Evolutionary conservation across 2,113 vertebrate genomes (phyloP).

Genomic region (Onychorhynchus coronatus): DNA sequence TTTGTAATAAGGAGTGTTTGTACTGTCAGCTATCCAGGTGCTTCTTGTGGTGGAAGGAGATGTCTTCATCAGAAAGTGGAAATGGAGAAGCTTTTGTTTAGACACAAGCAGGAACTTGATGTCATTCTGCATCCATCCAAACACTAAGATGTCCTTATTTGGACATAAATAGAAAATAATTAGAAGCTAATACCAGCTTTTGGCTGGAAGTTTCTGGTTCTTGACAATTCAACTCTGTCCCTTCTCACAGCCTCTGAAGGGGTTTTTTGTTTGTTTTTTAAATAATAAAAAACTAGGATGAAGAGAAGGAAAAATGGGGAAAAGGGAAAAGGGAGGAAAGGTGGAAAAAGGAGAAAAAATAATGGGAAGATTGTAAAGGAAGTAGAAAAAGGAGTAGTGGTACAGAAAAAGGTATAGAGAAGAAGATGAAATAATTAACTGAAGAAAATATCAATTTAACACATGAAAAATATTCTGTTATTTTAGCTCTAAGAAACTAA

Average conservation of each 20-base stretch:
- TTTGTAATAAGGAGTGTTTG: not conserved
- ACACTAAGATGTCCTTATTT: not conserved
- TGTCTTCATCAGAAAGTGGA: not conserved
- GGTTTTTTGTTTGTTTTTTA: not conserved
- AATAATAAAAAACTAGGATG: not conserved
- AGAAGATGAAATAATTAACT: not conserved
- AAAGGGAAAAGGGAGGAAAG: not conserved
- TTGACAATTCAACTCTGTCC: not conserved
- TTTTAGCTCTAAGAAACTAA: not conserved
- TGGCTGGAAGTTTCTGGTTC: not conserved
- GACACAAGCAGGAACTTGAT: not conserved
- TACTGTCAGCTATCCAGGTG: not conserved
- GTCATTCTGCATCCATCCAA: not conserved
- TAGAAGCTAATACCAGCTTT: not conserved
- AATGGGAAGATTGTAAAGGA: not conserved
- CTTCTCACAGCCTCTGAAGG: not conserved
- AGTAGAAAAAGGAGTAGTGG: not conserved
- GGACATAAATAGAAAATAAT: not conserved
- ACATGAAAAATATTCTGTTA: not conserved
- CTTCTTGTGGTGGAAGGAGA: not conserved
- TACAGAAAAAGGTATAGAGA: not conserved
- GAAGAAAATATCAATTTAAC: not conserved
- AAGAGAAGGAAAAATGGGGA: not conserved
- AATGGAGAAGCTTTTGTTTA: not conserved
- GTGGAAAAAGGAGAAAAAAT: not conserved